phyloP scores from a whole-genome alignment of 2,797 vertebrate genomes.

The Chloroceryle amazona region DNA sequence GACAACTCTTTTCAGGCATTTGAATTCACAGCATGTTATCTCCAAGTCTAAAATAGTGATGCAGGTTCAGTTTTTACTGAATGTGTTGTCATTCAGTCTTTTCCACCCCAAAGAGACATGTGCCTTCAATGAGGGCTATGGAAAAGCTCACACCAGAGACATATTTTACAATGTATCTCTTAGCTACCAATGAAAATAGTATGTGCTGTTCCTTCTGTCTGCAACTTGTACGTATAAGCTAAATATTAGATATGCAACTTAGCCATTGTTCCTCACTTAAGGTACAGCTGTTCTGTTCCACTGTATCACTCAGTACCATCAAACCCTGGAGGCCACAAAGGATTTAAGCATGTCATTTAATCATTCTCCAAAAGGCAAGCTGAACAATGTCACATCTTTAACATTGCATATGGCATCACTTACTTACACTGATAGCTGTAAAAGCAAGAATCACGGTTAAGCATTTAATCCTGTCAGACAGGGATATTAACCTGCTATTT shows the following conservation, averaged over 20 bases:
- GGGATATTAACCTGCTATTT: constrained; percentile 72
- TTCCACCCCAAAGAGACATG: background rate
- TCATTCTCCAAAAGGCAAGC: constrained; percentile 57
- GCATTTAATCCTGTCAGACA: constrained; percentile 73
- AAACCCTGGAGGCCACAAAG: constrained; percentile 42
- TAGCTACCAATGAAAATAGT: background rate
- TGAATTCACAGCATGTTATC: background rate
- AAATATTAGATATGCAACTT: background rate
- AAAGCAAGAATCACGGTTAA: constrained; percentile 66
- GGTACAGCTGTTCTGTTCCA: background rate
- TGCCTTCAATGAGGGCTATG: background rate
- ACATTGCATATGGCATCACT: constrained; percentile 70
- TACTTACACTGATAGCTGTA: constrained; percentile 47
- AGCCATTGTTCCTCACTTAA: background rate
- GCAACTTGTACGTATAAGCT: background rate
- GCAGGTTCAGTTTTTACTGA: background rate
- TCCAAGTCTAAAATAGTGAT: background rate
- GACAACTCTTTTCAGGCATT: background rate
- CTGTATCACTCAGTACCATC: background rate
- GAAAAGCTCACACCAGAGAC: background rate
- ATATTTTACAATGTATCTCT: background rate
- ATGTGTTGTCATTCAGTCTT: background rate
- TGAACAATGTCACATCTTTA: constrained; percentile 70
- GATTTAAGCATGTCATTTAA: constrained; percentile 62
- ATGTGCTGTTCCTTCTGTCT: background rate